Evolutionary conservation across 1,140 invertebrate species (phyloP), one percentile per base, ranked within the genome.

Genomic region (Platyura marginata): DNA sequence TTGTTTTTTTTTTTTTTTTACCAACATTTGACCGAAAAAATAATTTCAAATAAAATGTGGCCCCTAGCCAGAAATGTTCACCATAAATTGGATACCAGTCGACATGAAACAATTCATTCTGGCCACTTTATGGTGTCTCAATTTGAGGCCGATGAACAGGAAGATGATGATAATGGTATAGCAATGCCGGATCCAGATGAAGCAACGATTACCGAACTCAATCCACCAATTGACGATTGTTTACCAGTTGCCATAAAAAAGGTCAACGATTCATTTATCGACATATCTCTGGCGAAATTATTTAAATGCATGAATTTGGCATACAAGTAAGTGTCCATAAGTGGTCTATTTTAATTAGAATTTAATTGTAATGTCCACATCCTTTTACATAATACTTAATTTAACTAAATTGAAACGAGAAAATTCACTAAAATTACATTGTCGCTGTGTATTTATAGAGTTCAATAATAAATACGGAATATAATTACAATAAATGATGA

Each of bases 71-170:
- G n/a, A n/a, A n/a, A n/a, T n/a, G n/a, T n/a, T n/a, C n/a, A n/a
- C n/a, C n/a, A n/a, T n/a, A 29, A 29, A 29, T 6, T 29, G 16
- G 38, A 40, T 21, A 40, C 10, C n/a, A 21, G n/a, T 21, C 19
- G 21, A 11, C 19, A 40, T 5, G 88, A 92, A 61, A 75, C 80
- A 2, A 96, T 96, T 52, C 92, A 97, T 62, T 95, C 90, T 51
- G 93, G 93, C 18, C 92, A 97, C 62, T 97, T 96, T 64, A 97
- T 97, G 93, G 81, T 96, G 33, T 95, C 89, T 37, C 79, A 91
- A 61, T 92, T 96, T 65, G 90, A 95, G 62, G 85, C 87, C 22
- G 85, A 91, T 59, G 82, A 75, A 20, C 83, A 89, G 59, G 86
- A 90, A 55, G 85, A 89, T 53, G 83, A 87, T 54, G 58, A 59